Evolutionary conservation across 2,888 invertebrate species (phyloP).

Genomic region (Hirtodrosophila histrioides): DNA sequence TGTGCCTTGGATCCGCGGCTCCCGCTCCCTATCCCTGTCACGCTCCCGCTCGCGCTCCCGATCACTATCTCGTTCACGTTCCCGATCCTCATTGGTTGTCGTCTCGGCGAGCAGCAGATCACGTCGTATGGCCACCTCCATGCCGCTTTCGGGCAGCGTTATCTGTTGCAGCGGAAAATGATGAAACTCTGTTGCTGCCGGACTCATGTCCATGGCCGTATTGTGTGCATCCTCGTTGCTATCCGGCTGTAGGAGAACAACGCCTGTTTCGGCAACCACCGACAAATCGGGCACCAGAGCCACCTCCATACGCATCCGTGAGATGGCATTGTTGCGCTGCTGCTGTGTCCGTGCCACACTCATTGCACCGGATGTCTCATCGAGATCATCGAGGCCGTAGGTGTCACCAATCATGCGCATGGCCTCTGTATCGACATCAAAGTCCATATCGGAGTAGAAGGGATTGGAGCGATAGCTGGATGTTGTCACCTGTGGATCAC

Average conservation of each 20-base stretch:
- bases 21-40: constrained; percentile 18
- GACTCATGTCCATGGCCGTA: constrained; percentile 68
- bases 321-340: constrained; percentile 41
- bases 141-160: constrained; percentile 82
- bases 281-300: constrained; percentile 85
- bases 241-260: constrained; percentile 80
- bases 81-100: constrained; percentile 41
- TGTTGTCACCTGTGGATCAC: constrained; percentile 86
- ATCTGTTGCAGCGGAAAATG: constrained; percentile 82
- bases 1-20: constrained; percentile 3
- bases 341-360: constrained; percentile 58
- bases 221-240: constrained; percentile 78
- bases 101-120: constrained; percentile 78
- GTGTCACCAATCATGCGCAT: constrained; percentile 83
- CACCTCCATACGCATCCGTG: constrained; percentile 83
- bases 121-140: constrained; percentile 84
- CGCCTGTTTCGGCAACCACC: constrained; percentile 83
- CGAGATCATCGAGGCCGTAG: constrained; percentile 74
- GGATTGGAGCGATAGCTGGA: constrained; percentile 86
- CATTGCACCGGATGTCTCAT: constrained; percentile 64
- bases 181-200: constrained; percentile 76
- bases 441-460: constrained; percentile 91
- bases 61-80: constrained; percentile 16
- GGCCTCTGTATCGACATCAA: constrained; percentile 87
- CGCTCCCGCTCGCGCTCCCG: constrained; percentile 15